Evolutionary conservation across 1,140 invertebrate species (phyloP).

Genomic region (Neodiprion fabricii): DNA sequence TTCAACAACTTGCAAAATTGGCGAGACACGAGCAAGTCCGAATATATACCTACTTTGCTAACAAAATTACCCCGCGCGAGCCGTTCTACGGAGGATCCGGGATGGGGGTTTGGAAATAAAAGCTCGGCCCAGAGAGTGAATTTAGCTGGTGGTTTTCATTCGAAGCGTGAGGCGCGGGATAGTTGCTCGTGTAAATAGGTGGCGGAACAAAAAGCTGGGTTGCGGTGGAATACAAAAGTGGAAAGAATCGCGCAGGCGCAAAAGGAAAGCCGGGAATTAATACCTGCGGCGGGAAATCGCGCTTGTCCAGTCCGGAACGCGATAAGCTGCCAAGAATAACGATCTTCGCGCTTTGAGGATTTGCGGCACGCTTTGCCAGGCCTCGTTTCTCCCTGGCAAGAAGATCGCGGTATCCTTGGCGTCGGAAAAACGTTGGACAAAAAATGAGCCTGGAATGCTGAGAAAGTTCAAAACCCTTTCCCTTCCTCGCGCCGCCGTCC

Average conservation of each 20-base stretch:
- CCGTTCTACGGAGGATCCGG: too few species aligned
- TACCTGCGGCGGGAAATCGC: conserved; percentile 38
- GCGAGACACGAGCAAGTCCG: too few species aligned
- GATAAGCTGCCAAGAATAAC: conserved; percentile 46
- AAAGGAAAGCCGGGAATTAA: conserved; percentile 20
- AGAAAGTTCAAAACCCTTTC: background rate
- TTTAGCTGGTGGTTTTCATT: too few species aligned
- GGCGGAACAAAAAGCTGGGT: background rate
- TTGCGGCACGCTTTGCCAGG: conserved; percentile 13
- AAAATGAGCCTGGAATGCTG: background rate
- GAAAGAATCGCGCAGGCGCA: conserved; percentile 25
- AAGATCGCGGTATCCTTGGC: background rate
- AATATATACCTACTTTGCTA: too few species aligned
- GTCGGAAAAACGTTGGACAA: too few species aligned
- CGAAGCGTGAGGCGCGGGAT: too few species aligned
- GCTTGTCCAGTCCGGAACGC: conserved; percentile 37
- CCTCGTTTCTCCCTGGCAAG: background rate
- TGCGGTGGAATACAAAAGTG: conserved; percentile 26
- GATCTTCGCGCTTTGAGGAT: conserved; percentile 40
- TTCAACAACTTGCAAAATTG: too few species aligned
- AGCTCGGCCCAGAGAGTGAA: too few species aligned
- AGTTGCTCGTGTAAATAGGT: too few species aligned
- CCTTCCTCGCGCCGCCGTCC: background rate
- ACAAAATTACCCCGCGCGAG: too few species aligned
- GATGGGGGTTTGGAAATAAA: too few species aligned